phyloP scores from a whole-genome alignment of 2,797 vertebrate genomes.

The Tragopan temminckii region DNA sequence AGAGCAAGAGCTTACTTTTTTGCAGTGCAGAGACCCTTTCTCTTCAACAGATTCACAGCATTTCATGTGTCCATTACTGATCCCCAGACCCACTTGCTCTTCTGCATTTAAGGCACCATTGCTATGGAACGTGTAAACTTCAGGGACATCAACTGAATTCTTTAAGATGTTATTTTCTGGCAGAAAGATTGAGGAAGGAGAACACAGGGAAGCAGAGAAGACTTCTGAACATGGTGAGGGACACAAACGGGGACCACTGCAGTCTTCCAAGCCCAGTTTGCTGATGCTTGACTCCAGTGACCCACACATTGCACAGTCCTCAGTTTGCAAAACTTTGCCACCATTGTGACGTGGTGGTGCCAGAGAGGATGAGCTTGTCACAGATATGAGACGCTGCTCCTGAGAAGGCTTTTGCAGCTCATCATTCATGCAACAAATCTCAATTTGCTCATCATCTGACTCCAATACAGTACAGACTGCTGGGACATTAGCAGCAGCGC shows the following conservation, averaged over 20 bases:
- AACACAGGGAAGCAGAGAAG: slow-evolving; percentile 10
- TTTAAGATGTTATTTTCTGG: slow-evolving; percentile 14
- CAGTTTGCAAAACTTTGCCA: background rate
- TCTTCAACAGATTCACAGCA: slow-evolving; percentile 22
- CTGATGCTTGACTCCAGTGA: slow-evolving; percentile 27
- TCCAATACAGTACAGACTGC: slow-evolving; percentile 57
- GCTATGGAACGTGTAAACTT: slow-evolving; percentile 49
- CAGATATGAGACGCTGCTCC: background rate
- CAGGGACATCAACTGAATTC: background rate
- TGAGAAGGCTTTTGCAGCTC: background rate
- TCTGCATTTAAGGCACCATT: slow-evolving; percentile 41
- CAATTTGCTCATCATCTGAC: slow-evolving; percentile 89
- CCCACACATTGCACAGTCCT: slow-evolving; percentile 2
- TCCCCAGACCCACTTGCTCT: background rate
- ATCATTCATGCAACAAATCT: slow-evolving; percentile 80
- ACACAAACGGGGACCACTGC: background rate
- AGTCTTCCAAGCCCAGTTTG: slow-evolving; percentile 37
- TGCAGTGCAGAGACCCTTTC: background rate
- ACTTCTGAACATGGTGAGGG: background rate
- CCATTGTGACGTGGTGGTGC: background rate
- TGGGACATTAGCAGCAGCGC: background rate
- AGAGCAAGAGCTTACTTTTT: background rate
- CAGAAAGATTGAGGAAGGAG: slow-evolving; percentile 22
- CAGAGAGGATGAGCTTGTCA: background rate
- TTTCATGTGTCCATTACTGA: background rate